Conservation (phyloP, 2,888 invertebrate genomes). For the Clostera curtula region DNA sequence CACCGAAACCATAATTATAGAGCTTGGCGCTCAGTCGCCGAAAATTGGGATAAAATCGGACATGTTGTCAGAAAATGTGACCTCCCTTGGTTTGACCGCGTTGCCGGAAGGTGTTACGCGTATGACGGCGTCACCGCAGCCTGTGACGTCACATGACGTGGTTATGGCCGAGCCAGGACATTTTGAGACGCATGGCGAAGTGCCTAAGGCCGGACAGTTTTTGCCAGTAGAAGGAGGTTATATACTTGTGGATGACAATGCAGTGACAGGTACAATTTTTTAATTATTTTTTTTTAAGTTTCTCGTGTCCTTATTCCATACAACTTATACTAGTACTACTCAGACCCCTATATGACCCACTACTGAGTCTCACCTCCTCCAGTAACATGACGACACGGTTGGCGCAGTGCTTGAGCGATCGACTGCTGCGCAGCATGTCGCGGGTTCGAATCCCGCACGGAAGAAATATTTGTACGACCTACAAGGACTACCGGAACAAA, state of each 20-base stretch:
- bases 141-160: slow-evolving; percentile 29
- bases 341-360: too few relatives aligned
- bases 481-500: too few relatives aligned
- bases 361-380: too few relatives aligned
- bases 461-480: too few relatives aligned
- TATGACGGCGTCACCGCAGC: slow-evolving; percentile 3
- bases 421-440: too few relatives aligned
- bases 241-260: slow-evolving; percentile 47
- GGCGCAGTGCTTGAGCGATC: too few relatives aligned
- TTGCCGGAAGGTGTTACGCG: slow-evolving; percentile 5
- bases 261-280: slow-evolving; percentile 29
- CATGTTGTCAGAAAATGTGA: neutral
- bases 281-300: slow-evolving; percentile 6
- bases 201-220: slow-evolving; percentile 40
- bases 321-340: too few relatives aligned
- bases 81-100: slow-evolving; percentile 4
- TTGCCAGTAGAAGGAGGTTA: slow-evolving; percentile 63
- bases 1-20: slow-evolving; percentile 42
- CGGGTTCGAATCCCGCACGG: too few relatives aligned
- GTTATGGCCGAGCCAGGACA: slow-evolving; percentile 46
- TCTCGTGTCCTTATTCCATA: too few relatives aligned
- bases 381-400: too few relatives aligned
- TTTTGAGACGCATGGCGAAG: slow-evolving; percentile 30
- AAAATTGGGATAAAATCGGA: neutral
- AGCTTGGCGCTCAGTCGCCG: slow-evolving; percentile 28